Conservation (phyloP, 2,888 invertebrate species). For the Labia minor region DNA sequence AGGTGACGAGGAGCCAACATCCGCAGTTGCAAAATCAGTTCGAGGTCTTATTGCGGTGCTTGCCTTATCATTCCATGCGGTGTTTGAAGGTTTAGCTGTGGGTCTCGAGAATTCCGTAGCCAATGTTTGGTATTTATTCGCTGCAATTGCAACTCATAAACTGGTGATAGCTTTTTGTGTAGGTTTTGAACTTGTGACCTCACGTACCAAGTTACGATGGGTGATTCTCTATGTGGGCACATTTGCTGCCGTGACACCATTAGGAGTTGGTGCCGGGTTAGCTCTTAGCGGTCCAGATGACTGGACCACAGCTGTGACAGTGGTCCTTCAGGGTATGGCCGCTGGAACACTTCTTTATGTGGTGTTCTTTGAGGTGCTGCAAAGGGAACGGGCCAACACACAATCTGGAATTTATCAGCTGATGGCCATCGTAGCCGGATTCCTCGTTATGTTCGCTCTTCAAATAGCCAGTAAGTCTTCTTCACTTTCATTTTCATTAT, state of each 20-base stretch:
- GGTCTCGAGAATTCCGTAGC: slow-evolving; percentile 57
- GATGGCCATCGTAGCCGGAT: slow-evolving; percentile 45
- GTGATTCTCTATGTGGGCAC: slow-evolving; percentile 47
- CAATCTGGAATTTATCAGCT: slow-evolving; percentile 48
- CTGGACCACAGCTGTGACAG: slow-evolving; percentile 37
- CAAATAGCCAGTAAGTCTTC: slow-evolving; percentile 31
- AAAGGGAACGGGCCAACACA: slow-evolving; percentile 51
- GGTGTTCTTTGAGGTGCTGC: slow-evolving; percentile 71
- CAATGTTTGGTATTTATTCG: slow-evolving; percentile 53
- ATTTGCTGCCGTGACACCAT: slow-evolving; percentile 55
- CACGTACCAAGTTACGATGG: slow-evolving; percentile 39
- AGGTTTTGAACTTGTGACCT: slow-evolving; percentile 50
- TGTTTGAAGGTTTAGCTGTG: slow-evolving; percentile 76
- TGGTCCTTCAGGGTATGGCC: slow-evolving; percentile 56
- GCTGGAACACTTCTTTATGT: slow-evolving; percentile 70
- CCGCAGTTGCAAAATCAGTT: slow-evolving; percentile 35
- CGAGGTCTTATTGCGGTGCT: slow-evolving; percentile 68
- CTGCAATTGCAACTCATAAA: slow-evolving; percentile 56
- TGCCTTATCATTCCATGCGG: slow-evolving; percentile 73
- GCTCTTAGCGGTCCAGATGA: slow-evolving; percentile 39
- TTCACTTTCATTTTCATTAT: no score
- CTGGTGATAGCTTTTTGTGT: slow-evolving; percentile 56
- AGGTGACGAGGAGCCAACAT: background rate
- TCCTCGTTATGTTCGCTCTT: slow-evolving; percentile 45
- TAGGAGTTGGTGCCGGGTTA: slow-evolving; percentile 56